Conservation (phyloP, 2,113 vertebrate species). For the Xenopus borealis region DNA sequence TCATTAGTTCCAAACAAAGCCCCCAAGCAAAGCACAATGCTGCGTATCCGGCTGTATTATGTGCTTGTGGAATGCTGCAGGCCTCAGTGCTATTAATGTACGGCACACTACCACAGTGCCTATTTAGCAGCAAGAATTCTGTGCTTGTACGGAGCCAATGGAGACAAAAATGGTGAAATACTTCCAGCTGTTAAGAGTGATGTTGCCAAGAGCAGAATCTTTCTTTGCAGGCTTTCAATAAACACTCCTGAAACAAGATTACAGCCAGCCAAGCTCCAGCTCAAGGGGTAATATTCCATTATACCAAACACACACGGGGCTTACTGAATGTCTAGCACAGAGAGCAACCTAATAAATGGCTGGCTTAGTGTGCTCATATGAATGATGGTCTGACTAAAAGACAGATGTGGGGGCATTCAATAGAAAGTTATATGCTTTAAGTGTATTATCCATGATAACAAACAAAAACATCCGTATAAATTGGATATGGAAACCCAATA, state of each 20-base stretch:
- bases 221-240: constrained; percentile 45
- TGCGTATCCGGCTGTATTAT: neutral
- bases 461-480: too few relatives aligned
- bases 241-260: constrained; percentile 26
- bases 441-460: too few relatives aligned
- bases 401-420: too few relatives aligned
- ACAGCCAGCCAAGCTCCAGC: neutral
- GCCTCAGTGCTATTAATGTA: neutral
- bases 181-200: constrained; percentile 12
- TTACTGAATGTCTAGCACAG: too few relatives aligned
- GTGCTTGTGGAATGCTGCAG: constrained; percentile 2
- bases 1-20: constrained; percentile 10
- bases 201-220: constrained; percentile 42
- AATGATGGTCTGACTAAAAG: too few relatives aligned
- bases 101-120: neutral
- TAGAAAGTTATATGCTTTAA: too few relatives aligned
- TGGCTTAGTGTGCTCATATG: too few relatives aligned
- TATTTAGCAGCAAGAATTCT: neutral
- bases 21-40: neutral
- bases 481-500: too few relatives aligned
- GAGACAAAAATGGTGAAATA: constrained; percentile 20
- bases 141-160: neutral
- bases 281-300: neutral
- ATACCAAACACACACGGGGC: neutral
- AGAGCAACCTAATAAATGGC: neutral